Evolutionary conservation across 2,797 vertebrate genomes (phyloP).

Genomic region (Saguinus oedipus): DNA sequence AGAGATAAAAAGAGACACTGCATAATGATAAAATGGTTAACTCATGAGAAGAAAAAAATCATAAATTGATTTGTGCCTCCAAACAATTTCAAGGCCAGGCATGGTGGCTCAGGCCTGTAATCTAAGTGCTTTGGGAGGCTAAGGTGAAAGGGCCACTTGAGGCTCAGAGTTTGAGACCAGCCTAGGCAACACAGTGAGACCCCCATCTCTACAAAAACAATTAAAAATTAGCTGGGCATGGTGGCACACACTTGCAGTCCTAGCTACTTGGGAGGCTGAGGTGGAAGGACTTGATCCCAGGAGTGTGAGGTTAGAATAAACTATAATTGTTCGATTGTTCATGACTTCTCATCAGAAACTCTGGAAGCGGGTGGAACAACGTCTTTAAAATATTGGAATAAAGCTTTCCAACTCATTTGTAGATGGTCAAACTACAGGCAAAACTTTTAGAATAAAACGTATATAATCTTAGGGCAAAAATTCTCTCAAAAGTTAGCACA

Average conservation of each 20-base stretch:
- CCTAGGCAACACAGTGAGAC: neutral
- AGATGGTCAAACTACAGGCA: too few relatives aligned
- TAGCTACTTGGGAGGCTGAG: neutral
- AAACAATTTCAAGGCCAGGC: neutral
- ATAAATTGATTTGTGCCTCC: neutral
- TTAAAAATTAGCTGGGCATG: neutral
- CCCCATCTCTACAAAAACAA: neutral
- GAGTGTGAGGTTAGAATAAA: neutral
- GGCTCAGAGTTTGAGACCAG: neutral
- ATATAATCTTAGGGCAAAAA: too few relatives aligned
- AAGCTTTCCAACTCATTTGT: too few relatives aligned
- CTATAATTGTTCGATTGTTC: too few relatives aligned
- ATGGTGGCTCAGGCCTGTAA: neutral
- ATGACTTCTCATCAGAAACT: too few relatives aligned
- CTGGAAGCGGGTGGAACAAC: too few relatives aligned
- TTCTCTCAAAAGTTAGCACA: too few relatives aligned
- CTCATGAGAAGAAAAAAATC: neutral
- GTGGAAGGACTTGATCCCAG: neutral
- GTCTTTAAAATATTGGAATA: too few relatives aligned
- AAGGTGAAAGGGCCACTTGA: neutral
- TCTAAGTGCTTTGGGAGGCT: neutral
- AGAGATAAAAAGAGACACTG: neutral
- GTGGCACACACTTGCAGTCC: neutral
- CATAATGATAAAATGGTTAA: neutral
- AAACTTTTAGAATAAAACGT: too few relatives aligned